A percentile compares a stretch with the other conserved stretches of the same genome.
These are phyloP conservation scores for Apamea epomidion DNA, from an alignment of 2,888 invertebrate species.

Conservation along the genomic window DNA sequence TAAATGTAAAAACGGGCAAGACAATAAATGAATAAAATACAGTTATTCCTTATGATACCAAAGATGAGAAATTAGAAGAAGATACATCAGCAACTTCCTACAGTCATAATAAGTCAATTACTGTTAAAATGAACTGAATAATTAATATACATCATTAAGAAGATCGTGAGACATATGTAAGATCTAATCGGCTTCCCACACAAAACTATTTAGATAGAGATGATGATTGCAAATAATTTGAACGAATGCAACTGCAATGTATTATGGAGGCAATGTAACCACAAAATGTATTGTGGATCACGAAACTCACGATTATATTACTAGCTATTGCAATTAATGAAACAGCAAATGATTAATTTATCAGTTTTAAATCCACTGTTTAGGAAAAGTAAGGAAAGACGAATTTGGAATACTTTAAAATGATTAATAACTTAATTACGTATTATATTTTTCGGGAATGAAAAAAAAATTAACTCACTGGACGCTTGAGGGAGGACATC, in stretches of 20 bases:
- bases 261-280: constrained; percentile 73
- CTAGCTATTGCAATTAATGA: not conserved
- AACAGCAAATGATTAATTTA: not conserved
- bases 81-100: not conserved
- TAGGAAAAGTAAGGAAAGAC: not conserved
- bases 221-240: constrained; percentile 49
- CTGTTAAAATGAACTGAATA: constrained; percentile 17
- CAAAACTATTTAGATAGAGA: constrained; percentile 37
- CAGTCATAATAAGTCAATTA: not conserved
- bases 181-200: constrained; percentile 49
- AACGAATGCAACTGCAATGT: constrained; percentile 42
- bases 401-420: not conserved
- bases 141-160: constrained; percentile 40
- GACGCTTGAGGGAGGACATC: no score
- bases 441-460: not conserved
- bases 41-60: not conserved
- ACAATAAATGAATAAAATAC: not conserved
- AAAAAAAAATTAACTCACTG: no score
- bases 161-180: constrained; percentile 58
- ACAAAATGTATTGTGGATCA: constrained; percentile 73
- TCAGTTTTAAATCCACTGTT: not conserved
- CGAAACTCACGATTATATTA: constrained; percentile 59
- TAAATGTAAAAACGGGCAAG: not conserved
- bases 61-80: not conserved
- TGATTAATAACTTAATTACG: not conserved